Evolutionary conservation across 2,888 invertebrate genomes (phyloP).

Genomic region (Harpalus rubripes): DNA sequence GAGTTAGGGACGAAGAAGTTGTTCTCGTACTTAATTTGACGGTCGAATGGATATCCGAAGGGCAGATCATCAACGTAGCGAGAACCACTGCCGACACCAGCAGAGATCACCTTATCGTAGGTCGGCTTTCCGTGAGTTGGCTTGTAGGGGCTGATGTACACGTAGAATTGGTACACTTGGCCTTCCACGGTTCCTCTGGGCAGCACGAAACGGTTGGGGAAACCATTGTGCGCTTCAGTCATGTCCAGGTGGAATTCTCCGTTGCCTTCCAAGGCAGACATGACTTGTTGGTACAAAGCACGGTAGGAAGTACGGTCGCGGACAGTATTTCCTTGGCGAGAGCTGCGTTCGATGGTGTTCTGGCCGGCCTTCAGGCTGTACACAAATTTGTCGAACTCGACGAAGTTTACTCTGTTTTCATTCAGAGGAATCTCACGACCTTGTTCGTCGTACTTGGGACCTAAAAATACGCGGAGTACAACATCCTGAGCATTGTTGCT

Average conservation of each 20-base stretch:
- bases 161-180: conserved; percentile 79
- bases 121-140: conserved; percentile 76
- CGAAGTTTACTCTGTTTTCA: conserved; percentile 82
- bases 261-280: conserved; percentile 79
- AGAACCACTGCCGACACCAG: conserved; percentile 80
- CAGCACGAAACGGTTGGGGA: conserved; percentile 85
- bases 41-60: conserved; percentile 88
- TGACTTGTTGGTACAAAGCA: conserved; percentile 82
- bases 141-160: conserved; percentile 76
- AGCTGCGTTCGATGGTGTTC: conserved; percentile 84
- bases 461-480: conserved; percentile 83
- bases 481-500: conserved; percentile 81
- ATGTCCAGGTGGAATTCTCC: conserved; percentile 79
- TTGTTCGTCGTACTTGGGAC: conserved; percentile 84
- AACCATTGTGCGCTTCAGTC: conserved; percentile 82
- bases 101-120: conserved; percentile 78
- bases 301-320: conserved; percentile 83
- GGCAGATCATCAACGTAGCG: conserved; percentile 81
- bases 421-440: conserved; percentile 79
- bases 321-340: conserved; percentile 82
- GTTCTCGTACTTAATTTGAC: conserved; percentile 79
- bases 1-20: conserved; percentile 84
- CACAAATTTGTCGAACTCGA: conserved; percentile 81
- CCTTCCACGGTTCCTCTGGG: conserved; percentile 86
- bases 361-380: conserved; percentile 82